Conservation (phyloP, 2,113 vertebrate species). For the Athene noctua region DNA sequence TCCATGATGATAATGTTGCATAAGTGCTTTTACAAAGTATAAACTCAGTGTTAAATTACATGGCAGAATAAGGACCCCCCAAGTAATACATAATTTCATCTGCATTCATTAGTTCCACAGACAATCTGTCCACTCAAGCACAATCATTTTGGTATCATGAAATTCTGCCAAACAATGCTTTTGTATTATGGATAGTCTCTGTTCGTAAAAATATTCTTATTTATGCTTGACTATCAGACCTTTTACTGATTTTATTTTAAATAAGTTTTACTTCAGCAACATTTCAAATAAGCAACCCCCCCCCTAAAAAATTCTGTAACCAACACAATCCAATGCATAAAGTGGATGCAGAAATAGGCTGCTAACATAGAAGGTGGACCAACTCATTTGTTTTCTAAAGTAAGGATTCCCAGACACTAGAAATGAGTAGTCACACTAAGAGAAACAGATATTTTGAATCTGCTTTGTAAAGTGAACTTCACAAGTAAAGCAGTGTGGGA, state of each 20-base stretch:
- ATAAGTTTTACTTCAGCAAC: background rate
- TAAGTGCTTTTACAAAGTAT: background rate
- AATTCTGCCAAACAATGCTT: background rate
- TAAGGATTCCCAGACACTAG: background rate
- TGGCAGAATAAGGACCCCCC: background rate
- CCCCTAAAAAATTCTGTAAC: background rate
- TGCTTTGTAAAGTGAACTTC: background rate
- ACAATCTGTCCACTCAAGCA: background rate
- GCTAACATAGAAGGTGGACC: background rate
- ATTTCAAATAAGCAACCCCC: background rate
- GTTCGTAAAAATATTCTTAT: background rate
- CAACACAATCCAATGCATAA: background rate
- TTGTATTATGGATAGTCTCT: background rate
- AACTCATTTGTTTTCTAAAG: background rate
- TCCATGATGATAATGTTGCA: background rate
- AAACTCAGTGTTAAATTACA: background rate
- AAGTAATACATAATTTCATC: background rate
- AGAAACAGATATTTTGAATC: background rate
- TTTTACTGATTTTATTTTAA: background rate
- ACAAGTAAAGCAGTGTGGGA: constrained; percentile 43
- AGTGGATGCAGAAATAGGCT: background rate
- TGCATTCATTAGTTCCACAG: background rate
- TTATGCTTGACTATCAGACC: background rate
- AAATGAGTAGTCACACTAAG: background rate
- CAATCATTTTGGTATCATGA: background rate